Evolutionary conservation across 2,797 vertebrate species (phyloP).

Genomic region (Bovichtus variegatus): DNA sequence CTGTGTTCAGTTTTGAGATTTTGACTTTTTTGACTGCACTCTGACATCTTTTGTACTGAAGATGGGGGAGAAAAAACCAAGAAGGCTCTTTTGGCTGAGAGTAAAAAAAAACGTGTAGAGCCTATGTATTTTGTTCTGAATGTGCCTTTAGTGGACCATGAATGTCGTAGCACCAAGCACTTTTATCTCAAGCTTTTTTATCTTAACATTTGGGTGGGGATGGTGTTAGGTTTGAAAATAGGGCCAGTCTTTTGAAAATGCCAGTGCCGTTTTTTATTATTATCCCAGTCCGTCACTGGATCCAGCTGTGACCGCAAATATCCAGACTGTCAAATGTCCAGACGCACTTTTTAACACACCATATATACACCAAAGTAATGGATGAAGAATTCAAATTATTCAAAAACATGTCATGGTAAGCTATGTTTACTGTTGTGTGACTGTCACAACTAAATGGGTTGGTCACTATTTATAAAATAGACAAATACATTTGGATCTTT

Average conservation of each 20-base stretch:
- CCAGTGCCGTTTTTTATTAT: neutral
- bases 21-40: neutral
- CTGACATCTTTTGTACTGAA: no score
- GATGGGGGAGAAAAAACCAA: no score
- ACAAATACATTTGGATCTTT: neutral
- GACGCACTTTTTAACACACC: no score
- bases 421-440: neutral
- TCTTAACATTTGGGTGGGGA: neutral
- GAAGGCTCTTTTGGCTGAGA: neutral
- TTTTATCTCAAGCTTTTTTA: no score
- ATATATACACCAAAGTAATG: neutral
- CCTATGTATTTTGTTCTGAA: neutral
- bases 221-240: neutral
- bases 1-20: neutral
- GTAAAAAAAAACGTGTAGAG: neutral
- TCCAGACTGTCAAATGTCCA: neutral
- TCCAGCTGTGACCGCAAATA: neutral
- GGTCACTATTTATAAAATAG: neutral
- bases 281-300: neutral
- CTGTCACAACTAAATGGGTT: neutral
- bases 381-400: neutral
- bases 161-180: neutral
- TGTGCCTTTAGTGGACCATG: neutral
- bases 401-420: neutral
- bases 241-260: neutral